Percentiles rank a stretch among this genome's conserved stretches.
Evolutionary conservation across 2,888 invertebrate species (phyloP).

Genomic region (Harpalus rubripes): DNA sequence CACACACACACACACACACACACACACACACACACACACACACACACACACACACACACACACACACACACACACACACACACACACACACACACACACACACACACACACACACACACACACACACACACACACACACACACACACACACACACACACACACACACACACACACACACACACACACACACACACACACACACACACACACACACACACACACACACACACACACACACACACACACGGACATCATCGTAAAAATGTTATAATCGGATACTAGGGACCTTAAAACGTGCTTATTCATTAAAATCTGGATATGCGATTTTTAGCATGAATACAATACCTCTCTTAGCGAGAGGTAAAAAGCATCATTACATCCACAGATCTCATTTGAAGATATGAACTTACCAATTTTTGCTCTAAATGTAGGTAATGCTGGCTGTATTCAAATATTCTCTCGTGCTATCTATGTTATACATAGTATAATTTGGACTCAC

Average conservation of each 20-base stretch:
- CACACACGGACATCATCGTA: background rate
- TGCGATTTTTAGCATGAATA: too few relatives aligned
- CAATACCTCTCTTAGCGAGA: too few relatives aligned
- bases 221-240: conserved; percentile 3
- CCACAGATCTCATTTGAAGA: too few relatives aligned
- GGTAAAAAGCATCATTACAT: too few relatives aligned
- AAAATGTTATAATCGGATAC: too few relatives aligned
- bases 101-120: conserved; percentile 1
- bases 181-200: conserved; percentile 1
- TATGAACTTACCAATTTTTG: too few relatives aligned
- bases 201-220: background rate
- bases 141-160: background rate
- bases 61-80: background rate
- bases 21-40: background rate
- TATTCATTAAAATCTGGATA: too few relatives aligned
- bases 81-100: conserved; percentile 1
- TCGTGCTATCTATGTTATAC: too few relatives aligned
- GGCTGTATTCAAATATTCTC: too few relatives aligned
- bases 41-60: conserved; percentile 1
- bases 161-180: conserved; percentile 1
- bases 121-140: conserved; percentile 1
- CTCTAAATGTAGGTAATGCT: too few relatives aligned
- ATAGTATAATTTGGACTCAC: too few relatives aligned
- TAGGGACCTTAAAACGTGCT: too few relatives aligned
- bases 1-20: background rate